phyloP scores from a whole-genome alignment of 2,888 invertebrate genomes.

The Athripsodes cinereus region DNA sequence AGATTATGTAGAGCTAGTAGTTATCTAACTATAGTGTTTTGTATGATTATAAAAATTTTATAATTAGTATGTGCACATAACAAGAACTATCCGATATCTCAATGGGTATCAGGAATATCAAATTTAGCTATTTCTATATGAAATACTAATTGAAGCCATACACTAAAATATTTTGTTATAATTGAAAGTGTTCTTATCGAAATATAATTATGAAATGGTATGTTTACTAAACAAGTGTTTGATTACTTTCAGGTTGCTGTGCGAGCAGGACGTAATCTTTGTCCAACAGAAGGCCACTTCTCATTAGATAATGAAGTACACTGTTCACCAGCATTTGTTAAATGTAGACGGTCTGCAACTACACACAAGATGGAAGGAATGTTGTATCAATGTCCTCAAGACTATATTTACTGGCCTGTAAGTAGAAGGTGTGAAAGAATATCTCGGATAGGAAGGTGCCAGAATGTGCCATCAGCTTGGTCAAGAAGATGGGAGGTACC shows the following conservation, averaged over 20 bases:
- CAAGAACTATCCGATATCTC: too few species aligned
- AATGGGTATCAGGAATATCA: too few species aligned
- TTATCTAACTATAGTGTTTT: too few species aligned
- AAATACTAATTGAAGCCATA: too few species aligned
- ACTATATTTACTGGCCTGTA: constrained; percentile 70
- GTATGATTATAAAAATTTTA: too few species aligned
- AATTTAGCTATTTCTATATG: too few species aligned
- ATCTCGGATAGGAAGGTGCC: constrained; percentile 56
- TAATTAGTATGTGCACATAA: too few species aligned
- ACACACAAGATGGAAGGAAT: constrained; percentile 56
- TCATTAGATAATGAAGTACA: constrained; percentile 58
- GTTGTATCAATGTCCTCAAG: constrained; percentile 70
- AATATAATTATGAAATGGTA: neutral
- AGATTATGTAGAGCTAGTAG: too few species aligned
- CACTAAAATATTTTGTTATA: too few species aligned
- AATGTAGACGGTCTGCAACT: constrained; percentile 53
- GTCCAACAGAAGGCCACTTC: constrained; percentile 63
- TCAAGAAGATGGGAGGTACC: constrained; percentile 52
- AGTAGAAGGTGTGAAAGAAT: constrained; percentile 70
- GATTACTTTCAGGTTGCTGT: constrained; percentile 56
- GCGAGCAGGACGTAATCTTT: constrained; percentile 48
- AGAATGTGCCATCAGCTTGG: constrained; percentile 40
- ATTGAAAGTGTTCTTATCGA: too few species aligned
- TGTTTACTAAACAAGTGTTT: neutral
- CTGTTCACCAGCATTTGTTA: constrained; percentile 67